phyloP scores from a whole-genome alignment of 2,113 vertebrate species.

The Fulica atra region DNA sequence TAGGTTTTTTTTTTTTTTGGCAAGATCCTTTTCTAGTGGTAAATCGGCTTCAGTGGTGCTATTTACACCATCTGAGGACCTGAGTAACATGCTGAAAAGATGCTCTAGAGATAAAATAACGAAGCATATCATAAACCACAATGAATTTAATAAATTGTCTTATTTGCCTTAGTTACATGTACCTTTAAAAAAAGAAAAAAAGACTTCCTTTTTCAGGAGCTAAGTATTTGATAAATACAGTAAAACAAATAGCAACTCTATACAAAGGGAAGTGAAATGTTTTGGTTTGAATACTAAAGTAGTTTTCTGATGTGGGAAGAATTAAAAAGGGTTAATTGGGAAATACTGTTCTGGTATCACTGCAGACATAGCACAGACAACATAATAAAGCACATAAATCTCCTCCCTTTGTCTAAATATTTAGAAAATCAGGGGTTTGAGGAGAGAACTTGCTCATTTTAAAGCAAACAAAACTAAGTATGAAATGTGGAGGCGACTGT shows the following conservation, averaged over 20 bases:
- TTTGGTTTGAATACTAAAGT: not conserved
- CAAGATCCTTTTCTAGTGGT: not conserved
- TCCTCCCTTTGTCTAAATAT: not conserved
- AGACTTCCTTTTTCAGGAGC: not conserved
- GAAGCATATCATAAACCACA: not conserved
- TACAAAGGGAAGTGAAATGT: not conserved
- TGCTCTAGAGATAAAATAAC: not conserved
- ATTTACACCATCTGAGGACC: not conserved
- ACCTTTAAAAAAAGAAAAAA: too few relatives aligned
- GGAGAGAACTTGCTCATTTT: not conserved
- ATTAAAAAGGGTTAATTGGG: not conserved
- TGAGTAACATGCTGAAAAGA: not conserved
- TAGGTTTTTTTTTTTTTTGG: slow-evolving; percentile 24
- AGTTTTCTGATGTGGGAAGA: not conserved
- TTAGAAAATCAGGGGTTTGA: not conserved
- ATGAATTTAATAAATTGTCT: not conserved
- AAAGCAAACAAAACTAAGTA: not conserved
- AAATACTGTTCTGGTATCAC: not conserved
- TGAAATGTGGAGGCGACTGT: not conserved
- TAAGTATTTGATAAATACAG: not conserved
- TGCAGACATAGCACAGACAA: not conserved
- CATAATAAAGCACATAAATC: not conserved
- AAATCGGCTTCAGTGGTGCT: not conserved
- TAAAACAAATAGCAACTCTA: not conserved
- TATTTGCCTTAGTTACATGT: not conserved